These are phyloP conservation scores for Limnephilus lunatus DNA, from an alignment of 2,888 invertebrate species.

Conservation along the genomic window DNA sequence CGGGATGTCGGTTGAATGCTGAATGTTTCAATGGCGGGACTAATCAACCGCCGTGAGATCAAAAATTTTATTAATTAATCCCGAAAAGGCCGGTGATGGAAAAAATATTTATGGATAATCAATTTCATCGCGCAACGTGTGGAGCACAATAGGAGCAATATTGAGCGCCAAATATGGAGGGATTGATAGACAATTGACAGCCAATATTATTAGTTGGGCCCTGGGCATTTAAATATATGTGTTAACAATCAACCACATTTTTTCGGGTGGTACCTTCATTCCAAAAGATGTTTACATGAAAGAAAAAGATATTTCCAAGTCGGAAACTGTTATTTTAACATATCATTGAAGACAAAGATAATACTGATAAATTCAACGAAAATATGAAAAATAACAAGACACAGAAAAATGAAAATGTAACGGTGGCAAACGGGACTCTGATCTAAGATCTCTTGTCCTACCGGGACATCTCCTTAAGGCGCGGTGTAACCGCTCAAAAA, in stretches of 20 bases:
- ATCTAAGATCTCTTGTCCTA: too few species aligned
- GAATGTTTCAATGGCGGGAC: constrained; percentile 33
- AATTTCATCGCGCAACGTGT: constrained; percentile 25
- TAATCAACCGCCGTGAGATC: constrained; percentile 50
- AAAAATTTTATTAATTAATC: constrained; percentile 47
- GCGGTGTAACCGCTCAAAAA: too few species aligned
- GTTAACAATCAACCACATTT: background rate
- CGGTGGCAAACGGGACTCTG: too few species aligned
- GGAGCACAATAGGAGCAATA: constrained; percentile 25
- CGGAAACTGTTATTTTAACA: too few species aligned
- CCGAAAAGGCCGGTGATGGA: constrained; percentile 30
- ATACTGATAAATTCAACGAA: too few species aligned
- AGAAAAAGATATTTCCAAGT: too few species aligned
- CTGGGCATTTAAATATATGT: background rate
- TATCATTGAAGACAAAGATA: too few species aligned
- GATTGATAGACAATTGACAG: constrained; percentile 41
- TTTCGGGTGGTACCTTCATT: too few species aligned
- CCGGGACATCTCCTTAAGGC: too few species aligned
- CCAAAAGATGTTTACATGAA: too few species aligned
- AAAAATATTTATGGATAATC: constrained; percentile 35
- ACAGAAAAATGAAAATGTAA: too few species aligned
- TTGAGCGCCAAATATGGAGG: constrained; percentile 37
- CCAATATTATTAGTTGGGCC: background rate
- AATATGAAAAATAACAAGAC: too few species aligned
- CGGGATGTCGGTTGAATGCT: constrained; percentile 4